Base-by-base conservation (phyloP, 2,113 vertebrate genomes). In the Myotis lucifugus region DNA sequence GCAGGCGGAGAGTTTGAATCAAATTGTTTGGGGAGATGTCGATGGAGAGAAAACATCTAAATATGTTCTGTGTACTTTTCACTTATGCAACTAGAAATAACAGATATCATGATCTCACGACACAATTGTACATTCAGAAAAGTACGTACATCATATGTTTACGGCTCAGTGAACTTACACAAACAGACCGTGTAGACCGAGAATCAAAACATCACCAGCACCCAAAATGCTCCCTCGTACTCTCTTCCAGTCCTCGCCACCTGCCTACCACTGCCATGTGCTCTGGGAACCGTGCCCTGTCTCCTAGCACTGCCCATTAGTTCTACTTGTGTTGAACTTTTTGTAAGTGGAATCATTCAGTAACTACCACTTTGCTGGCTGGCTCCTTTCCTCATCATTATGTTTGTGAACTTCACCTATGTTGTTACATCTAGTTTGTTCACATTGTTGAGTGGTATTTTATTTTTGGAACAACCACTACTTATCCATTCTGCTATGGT, bases 341-440 rank as follows among this genome's bases (percentile, higher is more conserved):
- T n/a, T 74, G 15, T 93, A 56, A 95, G n/a, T 74, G 78, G 74
- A 93, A 46, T 69, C 54, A 85, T 54, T 90, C 21, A 48, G 34
- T 88, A 82, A 91, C 50, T 54, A n/a, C 52, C 46, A 34, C 50
- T 42, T 77, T 66, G 50, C 77, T 42, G 4, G n/a, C 78, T 86
- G 54, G 67, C 25, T 89, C 50, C 34, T 83, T 69, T 86, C 77
- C 15, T 42, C 12, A 29, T 3, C 29, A 19, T 48, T 81, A 11
- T 37, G 14, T 13, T 56, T 29, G 17, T 86, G 56, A 32, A 85
- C 81, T 64, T 46, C 67, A 21, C 67, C 42, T 8, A 1, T 23
- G 37, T 32, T 52, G 2, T 69, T 50, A 15, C 27, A 27, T 34
- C 90, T 21, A 8, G 46, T 74, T 83, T 70, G 69, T 56, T 78